phyloP scores from a whole-genome alignment of 2,797 vertebrate genomes.

The Catostomus latipinnis region DNA sequence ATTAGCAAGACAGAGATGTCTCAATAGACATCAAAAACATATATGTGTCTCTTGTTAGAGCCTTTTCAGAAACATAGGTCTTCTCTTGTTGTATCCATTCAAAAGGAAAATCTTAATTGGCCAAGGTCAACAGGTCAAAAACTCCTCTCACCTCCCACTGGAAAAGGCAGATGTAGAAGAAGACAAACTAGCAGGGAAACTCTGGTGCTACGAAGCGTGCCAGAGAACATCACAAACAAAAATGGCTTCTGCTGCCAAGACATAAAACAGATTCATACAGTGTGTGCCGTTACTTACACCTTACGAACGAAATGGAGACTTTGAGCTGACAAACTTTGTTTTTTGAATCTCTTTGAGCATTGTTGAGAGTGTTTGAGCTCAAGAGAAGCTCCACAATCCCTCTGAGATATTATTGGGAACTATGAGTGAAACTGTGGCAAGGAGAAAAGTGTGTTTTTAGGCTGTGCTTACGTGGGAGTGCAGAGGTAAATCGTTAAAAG shows the following conservation, averaged over 20 bases:
- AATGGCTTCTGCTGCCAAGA: constrained; percentile 33
- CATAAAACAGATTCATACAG: constrained; percentile 3
- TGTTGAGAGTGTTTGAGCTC: constrained; percentile 15
- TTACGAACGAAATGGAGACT: constrained; percentile 48
- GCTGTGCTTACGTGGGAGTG: constrained; percentile 25
- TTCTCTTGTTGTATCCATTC: background rate
- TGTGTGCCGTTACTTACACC: constrained; percentile 39
- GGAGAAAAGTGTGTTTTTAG: constrained; percentile 16
- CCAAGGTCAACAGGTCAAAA: constrained; percentile 42
- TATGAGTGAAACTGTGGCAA: constrained; percentile 27
- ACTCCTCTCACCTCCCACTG: background rate
- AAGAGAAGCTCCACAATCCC: constrained; percentile 2
- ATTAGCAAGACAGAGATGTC: background rate
- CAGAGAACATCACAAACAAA: constrained; percentile 36
- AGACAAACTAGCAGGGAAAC: constrained; percentile 22
- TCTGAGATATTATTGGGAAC: constrained; percentile 41
- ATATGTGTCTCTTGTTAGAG: constrained; percentile 8
- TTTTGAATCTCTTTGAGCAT: constrained; percentile 3
- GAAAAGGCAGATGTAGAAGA: constrained; percentile 11
- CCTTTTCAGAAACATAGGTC: background rate
- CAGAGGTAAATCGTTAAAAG: constrained; percentile 31
- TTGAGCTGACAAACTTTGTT: constrained; percentile 56
- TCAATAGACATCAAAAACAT: background rate
- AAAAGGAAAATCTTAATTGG: constrained; percentile 43
- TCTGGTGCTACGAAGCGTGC: constrained; percentile 2